Base-by-base conservation (phyloP, 1,140 invertebrate genomes). In the Plodia interpunctella region DNA sequence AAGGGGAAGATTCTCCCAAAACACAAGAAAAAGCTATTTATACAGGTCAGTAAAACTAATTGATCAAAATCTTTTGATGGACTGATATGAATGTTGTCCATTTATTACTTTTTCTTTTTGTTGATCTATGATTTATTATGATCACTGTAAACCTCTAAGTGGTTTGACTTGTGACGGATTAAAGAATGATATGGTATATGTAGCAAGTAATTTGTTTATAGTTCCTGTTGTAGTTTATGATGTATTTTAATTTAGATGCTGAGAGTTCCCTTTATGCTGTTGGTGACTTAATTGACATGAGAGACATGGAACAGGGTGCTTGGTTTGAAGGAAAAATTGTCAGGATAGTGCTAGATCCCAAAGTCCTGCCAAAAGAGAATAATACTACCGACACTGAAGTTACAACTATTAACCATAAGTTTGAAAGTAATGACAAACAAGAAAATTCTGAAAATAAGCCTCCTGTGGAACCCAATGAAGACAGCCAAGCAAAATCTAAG, bases 231-330 rank as follows among this genome's bases (percentile, higher is more conserved):
- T 6, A 25, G 2, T 25, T 25, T 25, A 25, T 25, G 21, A n/a
- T 25, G 6, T 0, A 21, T 53, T 15, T 59, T 78, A 71, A 32
- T 44, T 15, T 70, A 80, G 87, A 91, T 73, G 70, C 85, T n/a
- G 73, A 88, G 55, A 93, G 93, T 72, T 70, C 80, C 55, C 92
- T 91, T 74, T 94, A 93, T 73, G 83, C 88, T 78, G 68, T 94
- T 64, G 94, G 93, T 30, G 95, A 97, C 83, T 82, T 93, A 1
- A 82, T 97, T 62, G 96, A 97, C 88, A 92, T 92, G 20, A 81
- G 68, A 63, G 90, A 91, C 60, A 90, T 92, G 68, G 83, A 87
- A 54, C 71, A 82, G 49, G 92, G 93, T 17, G 90, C 92, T n/a
- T 95, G 93, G 93, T 92, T 92, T 73, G 93, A 94, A 78, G 93